Percentiles rank a stretch among this genome's conserved stretches.
These are phyloP conservation scores for Listronotus oregonensis DNA, from an alignment of 1,140 invertebrate genomes.

Conservation along the genomic window DNA sequence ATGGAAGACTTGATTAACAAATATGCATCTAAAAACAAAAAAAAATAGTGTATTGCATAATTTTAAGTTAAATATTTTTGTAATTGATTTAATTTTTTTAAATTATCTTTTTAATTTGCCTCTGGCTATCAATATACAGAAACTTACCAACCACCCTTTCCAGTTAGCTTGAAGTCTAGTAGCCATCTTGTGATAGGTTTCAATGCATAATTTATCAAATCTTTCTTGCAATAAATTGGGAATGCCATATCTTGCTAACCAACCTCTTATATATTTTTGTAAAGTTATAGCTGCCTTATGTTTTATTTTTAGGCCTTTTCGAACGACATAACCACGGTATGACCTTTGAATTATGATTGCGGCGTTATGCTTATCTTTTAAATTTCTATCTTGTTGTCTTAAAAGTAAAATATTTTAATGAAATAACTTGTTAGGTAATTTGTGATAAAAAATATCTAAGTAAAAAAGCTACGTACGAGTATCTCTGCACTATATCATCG, in stretches of 20 bases:
- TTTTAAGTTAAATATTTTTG: no score
- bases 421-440: background rate
- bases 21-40: no score
- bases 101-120: no score
- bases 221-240: constrained; percentile 32
- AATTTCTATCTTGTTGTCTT: constrained; percentile 21
- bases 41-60: no score
- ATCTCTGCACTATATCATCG: constrained; percentile 34
- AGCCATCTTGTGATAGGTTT: constrained; percentile 34
- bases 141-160: constrained; percentile 37
- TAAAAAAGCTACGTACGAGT: constrained; percentile 32
- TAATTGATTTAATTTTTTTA: no score
- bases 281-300: constrained; percentile 26
- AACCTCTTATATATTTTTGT: constrained; percentile 40
- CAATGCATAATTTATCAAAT: constrained; percentile 29
- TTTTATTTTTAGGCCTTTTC: constrained; percentile 21
- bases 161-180: constrained; percentile 39
- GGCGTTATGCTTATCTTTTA: constrained; percentile 31
- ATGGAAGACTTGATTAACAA: no score
- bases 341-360: constrained; percentile 37
- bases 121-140: no score
- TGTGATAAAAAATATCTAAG: background rate
- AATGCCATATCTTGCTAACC: constrained; percentile 37
- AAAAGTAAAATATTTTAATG: background rate
- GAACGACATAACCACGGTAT: constrained; percentile 24